These are phyloP conservation scores for Aythya baeri DNA, from an alignment of 2,113 vertebrate species.

Conservation along the genomic window DNA sequence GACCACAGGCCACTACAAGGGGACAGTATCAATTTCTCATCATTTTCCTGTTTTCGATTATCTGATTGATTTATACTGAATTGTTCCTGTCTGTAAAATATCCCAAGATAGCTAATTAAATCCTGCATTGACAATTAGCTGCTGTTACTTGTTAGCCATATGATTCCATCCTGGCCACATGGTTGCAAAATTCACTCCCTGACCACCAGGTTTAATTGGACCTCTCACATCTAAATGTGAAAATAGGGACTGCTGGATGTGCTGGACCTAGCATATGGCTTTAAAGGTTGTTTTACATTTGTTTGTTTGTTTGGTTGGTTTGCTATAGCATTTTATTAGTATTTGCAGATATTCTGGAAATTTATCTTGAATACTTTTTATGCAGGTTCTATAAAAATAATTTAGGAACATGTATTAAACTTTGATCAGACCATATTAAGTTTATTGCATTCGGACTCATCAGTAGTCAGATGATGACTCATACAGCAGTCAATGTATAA, in stretches of 20 bases:
- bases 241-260: background rate
- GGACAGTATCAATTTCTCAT: background rate
- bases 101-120: background rate
- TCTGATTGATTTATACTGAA: background rate
- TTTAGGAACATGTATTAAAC: background rate
- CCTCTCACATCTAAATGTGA: background rate
- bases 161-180: background rate
- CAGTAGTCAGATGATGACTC: background rate
- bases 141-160: background rate
- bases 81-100: background rate
- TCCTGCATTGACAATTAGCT: background rate
- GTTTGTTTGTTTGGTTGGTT: no score
- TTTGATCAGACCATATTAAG: background rate
- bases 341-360: background rate
- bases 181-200: background rate
- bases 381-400: background rate
- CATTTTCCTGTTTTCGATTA: background rate
- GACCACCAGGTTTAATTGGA: background rate
- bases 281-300: background rate
- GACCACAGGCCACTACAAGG: background rate
- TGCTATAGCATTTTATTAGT: background rate
- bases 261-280: background rate
- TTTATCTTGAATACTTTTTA: background rate
- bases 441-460: background rate
- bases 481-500: background rate